Evolutionary conservation across 2,797 vertebrate genomes (phyloP), one percentile per base, ranked within the genome.

Genomic region (Pipistrellus pygmaeus): DNA sequence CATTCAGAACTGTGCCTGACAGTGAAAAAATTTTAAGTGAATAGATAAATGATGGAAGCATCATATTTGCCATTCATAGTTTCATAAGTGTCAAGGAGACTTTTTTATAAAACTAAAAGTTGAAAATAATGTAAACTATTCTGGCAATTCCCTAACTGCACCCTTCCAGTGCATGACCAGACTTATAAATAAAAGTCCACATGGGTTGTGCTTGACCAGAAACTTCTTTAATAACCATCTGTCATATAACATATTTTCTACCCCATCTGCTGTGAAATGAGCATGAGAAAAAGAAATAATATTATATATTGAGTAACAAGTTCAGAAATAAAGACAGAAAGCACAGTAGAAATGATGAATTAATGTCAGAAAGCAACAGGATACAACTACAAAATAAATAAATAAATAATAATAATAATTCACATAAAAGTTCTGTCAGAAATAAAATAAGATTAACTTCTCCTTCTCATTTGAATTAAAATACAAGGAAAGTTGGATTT

Each of bases 151-250:
- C 60, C 48, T 71, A 94, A 94, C 78, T 86, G 15, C 76, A 91
- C 73, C 30, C 23, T 91, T 94, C 51, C 73, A 82, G 17, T 51
- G 21, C 23, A 62, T 23, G 18, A 68, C 78, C 9, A 88, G 78
- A 32, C 18, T 91, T 90, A 66, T 85, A 96, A 96, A 94, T 32
- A 96, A 95, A 94, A 82, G 30, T 38, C 41, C 76, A 51, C 64
- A 73, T 86, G 60, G 30, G 60, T 66, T 96, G 83, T 92, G 86
- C 96, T 30, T 94, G 92, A 90, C 88, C 91, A 96, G 69, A 11
- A 97, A 92, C 51, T 88, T 93, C 51, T 78, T 95, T 93, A 97
- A 93, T 95, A 96, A 94, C 86, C 86, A 91, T 95, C 93, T 97
- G 92, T 92, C 72, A 80, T 64, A 35, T 44, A 94, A 66, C 32